Evolutionary conservation across 2,113 vertebrate species (phyloP).

Genomic region (Laterallus jamaicensis): DNA sequence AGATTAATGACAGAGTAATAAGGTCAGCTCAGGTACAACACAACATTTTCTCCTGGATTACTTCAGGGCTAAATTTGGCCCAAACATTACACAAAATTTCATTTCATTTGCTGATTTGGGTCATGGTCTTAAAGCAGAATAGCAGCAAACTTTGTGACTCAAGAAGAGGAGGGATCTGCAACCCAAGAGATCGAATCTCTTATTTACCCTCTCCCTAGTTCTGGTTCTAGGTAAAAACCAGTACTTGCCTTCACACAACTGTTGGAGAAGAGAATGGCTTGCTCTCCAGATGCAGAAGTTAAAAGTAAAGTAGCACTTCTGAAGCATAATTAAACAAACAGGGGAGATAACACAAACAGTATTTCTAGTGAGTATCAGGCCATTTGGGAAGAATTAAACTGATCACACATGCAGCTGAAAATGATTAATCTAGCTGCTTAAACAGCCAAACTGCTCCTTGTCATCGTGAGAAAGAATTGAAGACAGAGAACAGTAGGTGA

Average conservation of each 20-base stretch:
- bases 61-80: neutral
- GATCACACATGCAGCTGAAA: neutral
- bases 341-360: neutral
- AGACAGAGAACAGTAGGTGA: neutral
- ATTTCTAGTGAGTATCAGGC: neutral
- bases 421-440: neutral
- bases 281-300: neutral
- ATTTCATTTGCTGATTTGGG: neutral
- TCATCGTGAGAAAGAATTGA: neutral
- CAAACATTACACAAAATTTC: neutral
- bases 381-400: slow-evolving; percentile 21
- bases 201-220: neutral
- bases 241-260: neutral
- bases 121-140: neutral
- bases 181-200: neutral
- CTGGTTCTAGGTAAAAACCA: neutral
- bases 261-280: neutral
- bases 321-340: neutral
- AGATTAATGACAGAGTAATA: slow-evolving; percentile 45
- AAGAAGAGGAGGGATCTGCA: neutral
- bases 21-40: slow-evolving; percentile 24
- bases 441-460: neutral
- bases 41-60: slow-evolving; percentile 1
- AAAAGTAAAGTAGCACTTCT: neutral
- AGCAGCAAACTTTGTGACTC: neutral